Evolutionary conservation across 2,113 vertebrate species (phyloP).

Genomic region (Paramisgurnus dabryanus): DNA sequence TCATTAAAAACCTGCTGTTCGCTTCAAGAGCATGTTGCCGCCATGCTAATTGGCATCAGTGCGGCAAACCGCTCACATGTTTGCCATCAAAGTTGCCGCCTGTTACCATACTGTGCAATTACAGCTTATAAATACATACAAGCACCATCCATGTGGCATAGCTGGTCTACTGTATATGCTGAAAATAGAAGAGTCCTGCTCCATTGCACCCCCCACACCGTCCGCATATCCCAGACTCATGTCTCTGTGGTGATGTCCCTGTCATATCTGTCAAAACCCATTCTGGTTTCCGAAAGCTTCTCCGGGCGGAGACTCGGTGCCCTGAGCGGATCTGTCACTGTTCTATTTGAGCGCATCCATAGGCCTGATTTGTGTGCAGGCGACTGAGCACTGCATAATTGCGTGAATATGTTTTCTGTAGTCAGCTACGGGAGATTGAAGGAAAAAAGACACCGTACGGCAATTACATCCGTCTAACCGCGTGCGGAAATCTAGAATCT

Average conservation of each 20-base stretch:
- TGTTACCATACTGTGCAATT: constrained; percentile 41
- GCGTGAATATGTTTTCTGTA: constrained; percentile 52
- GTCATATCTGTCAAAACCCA: constrained; percentile 51
- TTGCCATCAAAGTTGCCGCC: constrained; percentile 33
- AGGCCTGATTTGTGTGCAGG: constrained; percentile 38
- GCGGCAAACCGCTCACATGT: constrained; percentile 27
- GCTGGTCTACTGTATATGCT: constrained; percentile 16
- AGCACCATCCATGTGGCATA: constrained; percentile 25
- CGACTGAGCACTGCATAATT: constrained; percentile 43
- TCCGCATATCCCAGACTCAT: constrained; percentile 21
- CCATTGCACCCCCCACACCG: not conserved
- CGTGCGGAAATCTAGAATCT: constrained; percentile 69
- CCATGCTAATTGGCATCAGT: not conserved
- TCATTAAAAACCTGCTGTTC: constrained; percentile 45
- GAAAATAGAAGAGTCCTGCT: constrained; percentile 18
- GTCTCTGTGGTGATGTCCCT: constrained; percentile 41
- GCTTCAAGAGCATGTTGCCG: constrained; percentile 15
- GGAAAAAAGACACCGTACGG: constrained; percentile 58
- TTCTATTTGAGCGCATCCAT: constrained; percentile 44
- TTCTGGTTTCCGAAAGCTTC: constrained; percentile 34
- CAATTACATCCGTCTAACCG: constrained; percentile 58
- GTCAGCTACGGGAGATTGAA: constrained; percentile 35
- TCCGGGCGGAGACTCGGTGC: constrained; percentile 19
- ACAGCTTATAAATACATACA: constrained; percentile 32
- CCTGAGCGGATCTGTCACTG: constrained; percentile 33